Conservation (phyloP, 2,888 invertebrate genomes). For the Autographa pulchrina region DNA sequence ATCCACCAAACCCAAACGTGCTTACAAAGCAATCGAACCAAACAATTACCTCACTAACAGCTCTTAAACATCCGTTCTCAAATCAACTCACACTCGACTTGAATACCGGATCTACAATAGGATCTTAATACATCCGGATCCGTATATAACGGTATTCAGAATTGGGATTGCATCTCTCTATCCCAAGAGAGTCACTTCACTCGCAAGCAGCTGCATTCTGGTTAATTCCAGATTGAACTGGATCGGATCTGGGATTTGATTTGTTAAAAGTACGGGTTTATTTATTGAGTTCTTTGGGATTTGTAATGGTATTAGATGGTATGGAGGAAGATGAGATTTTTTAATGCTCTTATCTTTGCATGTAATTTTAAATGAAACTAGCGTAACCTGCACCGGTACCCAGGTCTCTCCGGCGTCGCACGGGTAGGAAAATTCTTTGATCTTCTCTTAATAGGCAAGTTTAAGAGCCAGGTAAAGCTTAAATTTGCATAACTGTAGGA, state of each 20-base stretch:
- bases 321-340: neutral
- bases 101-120: conserved; percentile 38
- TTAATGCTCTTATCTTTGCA: neutral
- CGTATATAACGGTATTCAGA: conserved; percentile 62
- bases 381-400: too few relatives aligned
- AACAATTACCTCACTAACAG: neutral
- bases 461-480: too few relatives aligned
- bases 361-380: too few relatives aligned
- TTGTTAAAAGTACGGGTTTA: conserved; percentile 53
- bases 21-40: neutral
- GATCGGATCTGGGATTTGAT: conserved; percentile 57
- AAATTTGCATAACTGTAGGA: too few relatives aligned
- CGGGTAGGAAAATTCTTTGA: too few relatives aligned
- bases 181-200: conserved; percentile 61
- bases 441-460: too few relatives aligned
- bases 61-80: conserved; percentile 14
- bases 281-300: neutral
- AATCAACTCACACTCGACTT: conserved; percentile 22
- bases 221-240: conserved; percentile 61
- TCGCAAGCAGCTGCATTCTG: conserved; percentile 45
- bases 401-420: too few relatives aligned
- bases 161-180: conserved; percentile 61
- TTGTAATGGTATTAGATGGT: neutral
- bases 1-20: neutral
- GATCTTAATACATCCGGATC: conserved; percentile 35